Percentiles rank a stretch among this genome's conserved stretches.
Evolutionary conservation across 1,140 invertebrate genomes (phyloP).

Genomic region (Macrobrachium rosenbergii): DNA sequence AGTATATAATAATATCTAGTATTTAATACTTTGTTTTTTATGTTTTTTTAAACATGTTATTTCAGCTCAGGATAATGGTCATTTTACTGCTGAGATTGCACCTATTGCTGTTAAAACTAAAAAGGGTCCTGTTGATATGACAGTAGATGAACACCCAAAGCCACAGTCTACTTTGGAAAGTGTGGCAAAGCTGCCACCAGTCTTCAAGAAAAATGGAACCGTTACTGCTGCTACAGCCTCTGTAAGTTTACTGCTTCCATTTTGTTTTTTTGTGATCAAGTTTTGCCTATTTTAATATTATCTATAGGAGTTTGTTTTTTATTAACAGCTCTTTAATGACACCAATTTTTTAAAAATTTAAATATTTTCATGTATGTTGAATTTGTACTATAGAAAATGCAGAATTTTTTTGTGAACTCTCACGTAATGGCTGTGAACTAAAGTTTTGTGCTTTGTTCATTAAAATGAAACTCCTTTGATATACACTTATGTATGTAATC

Average conservation of each 20-base stretch:
- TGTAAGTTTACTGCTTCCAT: constrained; percentile 73
- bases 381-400: no score
- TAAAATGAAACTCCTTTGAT: no score
- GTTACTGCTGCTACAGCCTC: constrained; percentile 97
- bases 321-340: no score
- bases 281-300: neutral
- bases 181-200: constrained; percentile 83
- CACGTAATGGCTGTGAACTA: no score
- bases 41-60: neutral
- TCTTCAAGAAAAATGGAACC: constrained; percentile 96
- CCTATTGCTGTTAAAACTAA: constrained; percentile 89
- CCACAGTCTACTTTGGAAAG: constrained; percentile 88
- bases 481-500: no score
- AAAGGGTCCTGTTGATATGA: constrained; percentile 83
- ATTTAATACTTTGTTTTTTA: neutral
- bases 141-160: constrained; percentile 94
- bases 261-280: neutral
- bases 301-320: no score
- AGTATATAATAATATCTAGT: no score
- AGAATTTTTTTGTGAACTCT: no score
- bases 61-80: constrained; percentile 86
- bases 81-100: constrained; percentile 91
- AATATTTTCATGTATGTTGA: no score
- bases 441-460: no score
- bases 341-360: no score